Evolutionary conservation across 2,113 vertebrate species (phyloP).

Genomic region (Chloebia gouldiae): DNA sequence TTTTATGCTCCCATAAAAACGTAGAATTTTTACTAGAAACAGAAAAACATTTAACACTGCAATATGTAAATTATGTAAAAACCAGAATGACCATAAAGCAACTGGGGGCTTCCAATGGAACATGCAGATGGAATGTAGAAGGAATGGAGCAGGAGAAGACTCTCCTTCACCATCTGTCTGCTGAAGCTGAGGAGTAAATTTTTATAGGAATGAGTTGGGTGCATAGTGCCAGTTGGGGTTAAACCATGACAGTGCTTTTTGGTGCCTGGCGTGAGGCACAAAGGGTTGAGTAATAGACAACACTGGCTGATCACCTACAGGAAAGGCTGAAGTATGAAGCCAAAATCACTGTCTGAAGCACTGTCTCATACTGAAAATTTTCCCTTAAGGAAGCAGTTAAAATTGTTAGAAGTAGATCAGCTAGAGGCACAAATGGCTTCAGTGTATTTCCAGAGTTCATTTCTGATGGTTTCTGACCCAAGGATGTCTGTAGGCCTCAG

Average conservation of each 20-base stretch:
- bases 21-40: not conserved
- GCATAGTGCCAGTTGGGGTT: accelerated
- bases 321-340: not conserved
- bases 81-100: not conserved
- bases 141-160: not conserved
- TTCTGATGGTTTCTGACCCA: not conserved
- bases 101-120: not conserved
- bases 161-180: not conserved
- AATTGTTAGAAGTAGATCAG: not conserved
- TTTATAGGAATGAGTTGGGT: not conserved
- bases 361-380: not conserved
- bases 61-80: not conserved
- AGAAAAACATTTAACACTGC: not conserved
- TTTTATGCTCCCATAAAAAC: not conserved
- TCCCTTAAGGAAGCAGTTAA: not conserved
- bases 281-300: not conserved
- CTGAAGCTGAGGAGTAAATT: not conserved
- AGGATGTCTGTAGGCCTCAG: not conserved
- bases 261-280: not conserved
- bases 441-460: not conserved
- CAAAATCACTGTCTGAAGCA: not conserved
- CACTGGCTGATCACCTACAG: not conserved
- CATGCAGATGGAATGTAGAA: not conserved
- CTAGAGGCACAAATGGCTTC: not conserved
- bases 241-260: not conserved